These are phyloP conservation scores for Resseliella maxima DNA, from an alignment of 2,888 invertebrate genomes.

Conservation along the genomic window DNA sequence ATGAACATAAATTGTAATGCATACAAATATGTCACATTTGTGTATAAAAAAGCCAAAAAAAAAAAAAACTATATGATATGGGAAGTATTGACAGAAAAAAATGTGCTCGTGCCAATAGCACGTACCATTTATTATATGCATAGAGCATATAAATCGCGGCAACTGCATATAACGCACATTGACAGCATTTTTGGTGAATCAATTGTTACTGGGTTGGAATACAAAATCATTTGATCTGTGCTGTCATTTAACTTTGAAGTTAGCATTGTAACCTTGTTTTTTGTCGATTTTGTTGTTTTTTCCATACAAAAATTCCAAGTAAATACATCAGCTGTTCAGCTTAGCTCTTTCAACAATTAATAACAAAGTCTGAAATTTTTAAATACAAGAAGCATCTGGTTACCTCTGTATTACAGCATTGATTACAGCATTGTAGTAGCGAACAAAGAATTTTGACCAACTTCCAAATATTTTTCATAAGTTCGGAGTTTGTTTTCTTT, in stretches of 20 bases:
- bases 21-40: neutral
- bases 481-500: too few relatives aligned
- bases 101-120: neutral
- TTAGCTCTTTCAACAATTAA: too few relatives aligned
- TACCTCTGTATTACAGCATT: too few relatives aligned
- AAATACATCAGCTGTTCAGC: too few relatives aligned
- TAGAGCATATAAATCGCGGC: neutral
- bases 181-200: conserved; percentile 23
- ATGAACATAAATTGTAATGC: neutral
- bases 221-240: neutral
- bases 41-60: neutral
- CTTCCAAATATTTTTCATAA: too few relatives aligned
- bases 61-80: neutral
- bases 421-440: too few relatives aligned
- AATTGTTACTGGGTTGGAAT: neutral
- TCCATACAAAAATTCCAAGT: too few relatives aligned
- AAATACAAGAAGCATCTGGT: too few relatives aligned
- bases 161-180: neutral
- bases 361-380: too few relatives aligned
- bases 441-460: too few relatives aligned
- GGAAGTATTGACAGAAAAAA: neutral
- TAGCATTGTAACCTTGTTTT: neutral
- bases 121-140: neutral
- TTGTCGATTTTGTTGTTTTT: neutral
- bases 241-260: neutral